Percentiles rank a stretch among this genome's conserved stretches.
Conservation (phyloP, 2,113 vertebrate genomes). For the Halcyon malimbica region DNA sequence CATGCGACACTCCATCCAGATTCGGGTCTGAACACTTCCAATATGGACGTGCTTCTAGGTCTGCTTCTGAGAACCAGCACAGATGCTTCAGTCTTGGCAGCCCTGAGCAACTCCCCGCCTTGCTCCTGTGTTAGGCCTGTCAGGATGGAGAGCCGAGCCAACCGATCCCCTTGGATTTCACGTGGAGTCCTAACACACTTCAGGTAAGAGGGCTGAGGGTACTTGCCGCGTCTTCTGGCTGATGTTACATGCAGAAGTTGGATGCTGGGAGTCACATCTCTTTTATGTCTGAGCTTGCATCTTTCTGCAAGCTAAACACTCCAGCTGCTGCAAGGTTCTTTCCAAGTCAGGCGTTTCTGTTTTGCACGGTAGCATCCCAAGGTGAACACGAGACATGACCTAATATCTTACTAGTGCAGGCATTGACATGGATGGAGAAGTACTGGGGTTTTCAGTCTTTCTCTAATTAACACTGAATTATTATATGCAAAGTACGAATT, state of each 20-base stretch:
- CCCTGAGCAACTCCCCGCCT: neutral
- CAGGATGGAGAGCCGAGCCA: neutral
- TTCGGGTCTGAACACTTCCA: neutral
- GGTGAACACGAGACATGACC: neutral
- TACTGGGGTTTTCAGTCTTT: neutral
- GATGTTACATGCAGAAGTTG: fast-evolving
- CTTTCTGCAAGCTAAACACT: neutral
- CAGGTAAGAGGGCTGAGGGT: neutral
- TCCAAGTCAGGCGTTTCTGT: neutral
- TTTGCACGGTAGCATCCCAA: constrained; percentile 7
- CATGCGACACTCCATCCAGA: neutral
- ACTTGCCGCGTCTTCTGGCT: neutral
- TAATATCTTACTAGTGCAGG: neutral
- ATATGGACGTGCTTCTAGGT: neutral
- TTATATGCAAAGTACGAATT: neutral
- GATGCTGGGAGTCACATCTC: neutral
- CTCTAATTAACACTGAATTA: neutral
- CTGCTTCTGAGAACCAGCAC: neutral
- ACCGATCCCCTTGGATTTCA: fast-evolving
- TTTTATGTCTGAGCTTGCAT: neutral
- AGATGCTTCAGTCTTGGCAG: neutral
- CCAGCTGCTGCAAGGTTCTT: neutral
- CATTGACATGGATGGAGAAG: neutral
- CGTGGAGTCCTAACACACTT: fast-evolving
- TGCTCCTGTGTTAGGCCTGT: fast-evolving